Percentiles rank a stretch among this genome's conserved stretches.
Evolutionary conservation across 2,113 vertebrate species (phyloP).

Genomic region (Anolis sagrei): DNA sequence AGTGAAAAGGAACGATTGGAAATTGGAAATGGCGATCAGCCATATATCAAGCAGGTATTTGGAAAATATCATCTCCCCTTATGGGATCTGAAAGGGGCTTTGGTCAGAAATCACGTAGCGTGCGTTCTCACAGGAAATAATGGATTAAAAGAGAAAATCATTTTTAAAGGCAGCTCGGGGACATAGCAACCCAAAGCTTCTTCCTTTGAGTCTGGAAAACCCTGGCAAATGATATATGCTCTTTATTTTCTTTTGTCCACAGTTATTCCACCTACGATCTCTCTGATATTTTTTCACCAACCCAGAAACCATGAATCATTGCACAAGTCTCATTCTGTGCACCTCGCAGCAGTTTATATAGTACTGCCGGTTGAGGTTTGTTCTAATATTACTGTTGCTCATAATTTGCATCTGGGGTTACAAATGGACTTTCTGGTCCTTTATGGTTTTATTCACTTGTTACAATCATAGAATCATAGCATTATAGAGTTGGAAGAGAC

Average conservation of each 20-base stretch:
- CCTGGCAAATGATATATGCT: background rate
- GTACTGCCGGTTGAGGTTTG: background rate
- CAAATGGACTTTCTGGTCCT: background rate
- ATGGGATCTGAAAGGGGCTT: slow-evolving; percentile 65
- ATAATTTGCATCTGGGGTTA: background rate
- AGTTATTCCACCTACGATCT: background rate
- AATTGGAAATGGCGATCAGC: slow-evolving; percentile 59
- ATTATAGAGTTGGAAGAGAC: too few relatives aligned
- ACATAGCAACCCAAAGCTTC: background rate
- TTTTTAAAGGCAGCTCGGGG: background rate
- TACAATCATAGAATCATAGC: too few relatives aligned
- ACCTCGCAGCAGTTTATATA: background rate
- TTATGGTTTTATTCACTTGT: background rate
- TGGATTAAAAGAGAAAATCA: slow-evolving; percentile 57
- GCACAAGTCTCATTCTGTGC: background rate
- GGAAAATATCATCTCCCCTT: slow-evolving; percentile 64
- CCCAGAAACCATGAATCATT: background rate
- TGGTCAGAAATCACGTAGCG: slow-evolving; percentile 56
- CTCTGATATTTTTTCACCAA: background rate
- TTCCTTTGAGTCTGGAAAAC: slow-evolving; percentile 36
- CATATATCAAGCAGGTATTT: slow-evolving; percentile 74
- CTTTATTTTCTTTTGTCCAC: background rate
- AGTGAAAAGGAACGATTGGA: slow-evolving; percentile 55
- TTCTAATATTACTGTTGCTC: background rate
- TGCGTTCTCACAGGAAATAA: slow-evolving; percentile 60